Base-by-base conservation (phyloP, 2,113 vertebrate species). In the Oryzias melastigma region DNA sequence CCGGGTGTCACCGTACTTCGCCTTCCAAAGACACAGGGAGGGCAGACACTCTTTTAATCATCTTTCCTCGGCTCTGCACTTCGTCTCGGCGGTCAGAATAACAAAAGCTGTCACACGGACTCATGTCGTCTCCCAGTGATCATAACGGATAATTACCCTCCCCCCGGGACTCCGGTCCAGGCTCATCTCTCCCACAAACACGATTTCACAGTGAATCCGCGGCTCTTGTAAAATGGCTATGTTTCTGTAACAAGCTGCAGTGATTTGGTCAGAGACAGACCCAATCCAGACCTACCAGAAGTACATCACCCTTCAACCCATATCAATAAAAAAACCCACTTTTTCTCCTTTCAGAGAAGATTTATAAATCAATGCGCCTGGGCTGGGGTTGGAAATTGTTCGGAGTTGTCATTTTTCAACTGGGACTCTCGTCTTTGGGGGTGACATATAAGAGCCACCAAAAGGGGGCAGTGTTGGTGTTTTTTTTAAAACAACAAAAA, bases 381-480 rank as follows among this genome's bases (percentile, higher is more conserved):
- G 63, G 63, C 53, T 74, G 68, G 59, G 65, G 81, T 77, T 72
- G 75, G 76, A 82, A 82, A 87, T 65, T 80, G 68, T 85, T 80
- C 40, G 22, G 53, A n/a, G 62, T 41, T 35, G 69, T 78, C 70
- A 58, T 89, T 87, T 72, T 74, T 90, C 82, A 88, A 72, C 61
- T 58, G 68, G 77, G 77, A 81, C 76, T 60, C 80, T 69, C 53
- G 60, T 50, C 55, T 76, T 68, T 75, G 71, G 57, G 29, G 53
- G 59, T 77, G 72, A 69, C 54, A 14, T 71, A 71, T 71, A 5
- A 14, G 40, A 73, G 51, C 17, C 52, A 62, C 88, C 91, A 90
- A 86, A 82, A 92, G 92, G 89, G 90, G 91, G 91, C 92, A 92
- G 80, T 92, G 89, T 91, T 91, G 91, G 56, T 82, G 50, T 86